These are phyloP conservation scores for Chaetogeoica ovagalla DNA, from an alignment of 2,888 invertebrate species.

Conservation along the genomic window DNA sequence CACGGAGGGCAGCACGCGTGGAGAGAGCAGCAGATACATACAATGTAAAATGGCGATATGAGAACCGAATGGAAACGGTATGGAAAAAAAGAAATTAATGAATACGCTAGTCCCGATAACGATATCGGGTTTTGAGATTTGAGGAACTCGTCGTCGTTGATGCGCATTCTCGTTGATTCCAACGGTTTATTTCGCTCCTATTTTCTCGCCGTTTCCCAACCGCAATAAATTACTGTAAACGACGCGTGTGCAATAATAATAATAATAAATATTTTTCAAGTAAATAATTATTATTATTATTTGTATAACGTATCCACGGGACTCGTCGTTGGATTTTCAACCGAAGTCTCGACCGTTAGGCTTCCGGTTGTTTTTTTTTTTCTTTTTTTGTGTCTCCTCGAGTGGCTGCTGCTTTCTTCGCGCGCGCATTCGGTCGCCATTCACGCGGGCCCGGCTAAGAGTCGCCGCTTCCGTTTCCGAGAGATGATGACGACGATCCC, in stretches of 20 bases:
- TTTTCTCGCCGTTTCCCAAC: too few relatives aligned
- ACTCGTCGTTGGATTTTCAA: conserved; percentile 2
- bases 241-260: too few relatives aligned
- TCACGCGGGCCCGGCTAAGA: conserved; percentile 19
- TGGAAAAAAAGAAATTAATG: too few relatives aligned
- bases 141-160: conserved; percentile 11
- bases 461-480: conserved; percentile 51
- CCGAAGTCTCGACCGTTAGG: conserved; percentile 17
- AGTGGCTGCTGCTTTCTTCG: conserved; percentile 9
- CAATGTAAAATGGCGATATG: too few relatives aligned
- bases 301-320: neutral
- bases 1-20: too few relatives aligned
- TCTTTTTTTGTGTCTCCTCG: conserved; percentile 18
- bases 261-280: too few relatives aligned
- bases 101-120: neutral
- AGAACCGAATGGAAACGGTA: too few relatives aligned
- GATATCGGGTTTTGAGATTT: neutral
- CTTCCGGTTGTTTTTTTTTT: conserved; percentile 37
- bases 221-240: too few relatives aligned
- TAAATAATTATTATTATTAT: too few relatives aligned
- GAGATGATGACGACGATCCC: conserved; percentile 1
- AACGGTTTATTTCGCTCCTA: too few relatives aligned
- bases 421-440: conserved; percentile 18
- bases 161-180: neutral
- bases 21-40: too few relatives aligned